Evolutionary conservation across 2,797 vertebrate genomes (phyloP), one percentile per base, ranked within the genome.

Genomic region (Myoxocephalus aenaeus): DNA sequence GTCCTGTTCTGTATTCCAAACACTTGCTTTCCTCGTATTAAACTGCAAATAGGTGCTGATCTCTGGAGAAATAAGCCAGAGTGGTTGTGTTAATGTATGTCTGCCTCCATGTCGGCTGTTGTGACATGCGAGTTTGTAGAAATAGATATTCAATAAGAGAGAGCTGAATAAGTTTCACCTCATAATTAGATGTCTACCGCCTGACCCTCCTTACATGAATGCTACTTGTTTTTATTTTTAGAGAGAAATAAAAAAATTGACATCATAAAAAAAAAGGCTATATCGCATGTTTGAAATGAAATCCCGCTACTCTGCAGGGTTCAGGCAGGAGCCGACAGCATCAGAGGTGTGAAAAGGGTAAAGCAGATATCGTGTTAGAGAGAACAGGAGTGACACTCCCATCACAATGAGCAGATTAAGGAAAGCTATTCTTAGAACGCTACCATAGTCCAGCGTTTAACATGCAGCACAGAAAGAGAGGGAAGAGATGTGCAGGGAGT

Each of bases 391-490:
- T 82, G 81, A 82, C 81, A 66, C 62, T 68, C 66, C 66, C 40
- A 65, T 80, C 74, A 87, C 80, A 87, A 75, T 73, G 76, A 82
- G 77, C 73, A 85, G 90, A 90, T 91, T 84, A 85, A 65, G 50
- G 1, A 51, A 71, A 76, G 80, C 83, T 93, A 92, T 92, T 92
- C 71, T 88, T 83, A 80, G 88, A 87, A 58, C 10, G 53, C 81
- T 74, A 86, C 81, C 87, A 85, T 70, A 74, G 70, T 61, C 56
- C 59, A 67, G 62, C 65, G 85, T 89, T 90, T 81, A 81, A 86
- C 87, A 82, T 85, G 77, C 76, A 76, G 65, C 42, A 61, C 69
- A 79, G 72, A 32, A 48, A 56, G 54, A 70, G 65, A 46, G 70
- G 82, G 63, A 42, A 22, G 63, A 50, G 53, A 61, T 62, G 68